phyloP scores from a whole-genome alignment of 2,797 vertebrate species.

The Erpetoichthys calabaricus region DNA sequence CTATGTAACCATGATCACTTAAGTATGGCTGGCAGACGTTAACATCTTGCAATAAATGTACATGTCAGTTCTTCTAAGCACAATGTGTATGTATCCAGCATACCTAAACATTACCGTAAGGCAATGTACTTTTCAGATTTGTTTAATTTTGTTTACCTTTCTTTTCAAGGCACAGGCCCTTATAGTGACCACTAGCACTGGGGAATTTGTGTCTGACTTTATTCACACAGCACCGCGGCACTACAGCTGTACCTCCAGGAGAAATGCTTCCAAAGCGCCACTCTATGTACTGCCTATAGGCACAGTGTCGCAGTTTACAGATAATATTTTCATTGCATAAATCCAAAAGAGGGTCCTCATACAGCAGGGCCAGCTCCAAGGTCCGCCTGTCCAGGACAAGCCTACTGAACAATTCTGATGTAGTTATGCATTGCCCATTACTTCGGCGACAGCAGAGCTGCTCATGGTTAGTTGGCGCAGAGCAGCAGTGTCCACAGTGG shows the following conservation, averaged over 20 bases:
- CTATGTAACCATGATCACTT: too few species aligned
- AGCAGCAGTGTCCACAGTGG: constrained; percentile 35
- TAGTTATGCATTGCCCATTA: constrained; percentile 41
- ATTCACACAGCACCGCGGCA: constrained; percentile 63
- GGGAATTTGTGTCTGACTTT: constrained; percentile 47
- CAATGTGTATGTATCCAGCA: too few species aligned
- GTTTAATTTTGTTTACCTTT: too few species aligned
- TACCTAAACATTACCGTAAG: too few species aligned
- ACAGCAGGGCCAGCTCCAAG: constrained; percentile 49
- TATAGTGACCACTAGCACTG: constrained; percentile 34
- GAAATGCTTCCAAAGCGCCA: constrained; percentile 55
- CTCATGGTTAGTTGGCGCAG: constrained; percentile 27
- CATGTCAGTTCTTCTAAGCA: too few species aligned
- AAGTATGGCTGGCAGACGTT: too few species aligned
- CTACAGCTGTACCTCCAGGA: constrained; percentile 30
- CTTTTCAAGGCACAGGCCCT: constrained; percentile 31
- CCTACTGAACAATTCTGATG: constrained; percentile 37
- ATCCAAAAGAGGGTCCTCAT: constrained; percentile 45
- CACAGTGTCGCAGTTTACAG: constrained; percentile 39
- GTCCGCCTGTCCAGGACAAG: constrained; percentile 38
- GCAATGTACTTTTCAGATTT: too few species aligned
- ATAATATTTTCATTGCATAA: not conserved
- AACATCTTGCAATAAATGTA: too few species aligned
- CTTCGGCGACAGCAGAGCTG: constrained; percentile 56
- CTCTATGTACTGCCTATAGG: constrained; percentile 49